A percentile compares a stretch with the other conserved stretches of the same genome.
phyloP scores from a whole-genome alignment of 35 echinoderm and acorn worm species.

The Acanthaster planci region DNA sequence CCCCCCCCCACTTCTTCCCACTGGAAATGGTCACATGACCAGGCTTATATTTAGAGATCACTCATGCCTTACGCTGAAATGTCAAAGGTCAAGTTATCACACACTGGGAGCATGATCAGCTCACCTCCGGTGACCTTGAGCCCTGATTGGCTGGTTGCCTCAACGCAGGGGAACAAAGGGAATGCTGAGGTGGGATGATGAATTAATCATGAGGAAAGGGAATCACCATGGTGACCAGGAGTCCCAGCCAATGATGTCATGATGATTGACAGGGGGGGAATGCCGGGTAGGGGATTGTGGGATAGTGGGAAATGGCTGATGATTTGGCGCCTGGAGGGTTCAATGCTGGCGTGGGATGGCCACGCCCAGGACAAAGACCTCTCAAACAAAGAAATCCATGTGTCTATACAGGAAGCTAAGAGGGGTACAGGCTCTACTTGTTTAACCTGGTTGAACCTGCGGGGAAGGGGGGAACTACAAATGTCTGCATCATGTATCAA shows the following conservation, averaged over 20 bases:
- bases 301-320: slow-evolving; percentile 26
- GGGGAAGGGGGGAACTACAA: not conserved
- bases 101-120: slow-evolving; percentile 25
- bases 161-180: slow-evolving; percentile 18
- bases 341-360: slow-evolving; percentile 27
- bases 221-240: slow-evolving; percentile 11
- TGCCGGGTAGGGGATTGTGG: slow-evolving; percentile 14
- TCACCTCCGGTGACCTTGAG: not conserved
- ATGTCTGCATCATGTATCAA: too few relatives aligned
- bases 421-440: not conserved
- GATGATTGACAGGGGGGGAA: slow-evolving; percentile 18
- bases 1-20: not conserved
- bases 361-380: slow-evolving; percentile 32
- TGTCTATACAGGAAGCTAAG: slow-evolving; percentile 25
- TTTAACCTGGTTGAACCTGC: not conserved
- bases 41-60: slow-evolving; percentile 10
- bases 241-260: not conserved
- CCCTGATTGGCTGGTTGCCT: slow-evolving; percentile 16
- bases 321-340: slow-evolving; percentile 26
- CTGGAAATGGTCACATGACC: slow-evolving; percentile 7
- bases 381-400: slow-evolving; percentile 31
- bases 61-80: slow-evolving; percentile 22
- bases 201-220: slow-evolving; percentile 31
- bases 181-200: slow-evolving; percentile 20
- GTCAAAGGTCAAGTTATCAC: slow-evolving; percentile 24